Evolutionary conservation across 2,113 vertebrate genomes (phyloP).

Genomic region (Poeciliopsis occidentalis): DNA sequence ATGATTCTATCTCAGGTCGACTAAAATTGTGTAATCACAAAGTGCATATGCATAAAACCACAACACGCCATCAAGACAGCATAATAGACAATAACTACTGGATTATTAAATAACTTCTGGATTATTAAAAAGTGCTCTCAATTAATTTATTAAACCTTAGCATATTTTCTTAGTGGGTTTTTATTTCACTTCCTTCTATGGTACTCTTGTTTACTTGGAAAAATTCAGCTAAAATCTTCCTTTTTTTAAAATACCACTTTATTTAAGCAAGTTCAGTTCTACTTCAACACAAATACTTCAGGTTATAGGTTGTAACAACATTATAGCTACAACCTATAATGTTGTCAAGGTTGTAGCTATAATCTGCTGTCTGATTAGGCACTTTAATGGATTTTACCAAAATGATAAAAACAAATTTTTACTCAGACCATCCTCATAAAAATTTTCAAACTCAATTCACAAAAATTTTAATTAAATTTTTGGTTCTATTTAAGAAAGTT

Average conservation of each 20-base stretch:
- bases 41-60: neutral
- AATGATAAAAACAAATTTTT: neutral
- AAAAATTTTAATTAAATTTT: neutral
- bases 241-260: neutral
- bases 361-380: too few species aligned
- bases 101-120: neutral
- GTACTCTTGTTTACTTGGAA: neutral
- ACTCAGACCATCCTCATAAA: neutral
- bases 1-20: neutral
- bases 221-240: neutral
- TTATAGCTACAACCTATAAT: too few species aligned
- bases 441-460: neutral
- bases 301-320: too few species aligned
- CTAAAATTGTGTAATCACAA: neutral
- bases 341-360: too few species aligned
- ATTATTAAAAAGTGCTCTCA: neutral
- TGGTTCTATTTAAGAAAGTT: too few species aligned
- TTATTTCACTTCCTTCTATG: neutral
- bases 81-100: neutral
- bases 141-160: neutral
- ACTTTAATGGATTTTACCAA: neutral
- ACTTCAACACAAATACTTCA: neutral
- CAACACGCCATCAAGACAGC: too few species aligned
- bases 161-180: neutral
- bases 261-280: neutral